These are phyloP conservation scores for Clunio marinus DNA, from an alignment of 2,888 invertebrate species.

Conservation along the genomic window DNA sequence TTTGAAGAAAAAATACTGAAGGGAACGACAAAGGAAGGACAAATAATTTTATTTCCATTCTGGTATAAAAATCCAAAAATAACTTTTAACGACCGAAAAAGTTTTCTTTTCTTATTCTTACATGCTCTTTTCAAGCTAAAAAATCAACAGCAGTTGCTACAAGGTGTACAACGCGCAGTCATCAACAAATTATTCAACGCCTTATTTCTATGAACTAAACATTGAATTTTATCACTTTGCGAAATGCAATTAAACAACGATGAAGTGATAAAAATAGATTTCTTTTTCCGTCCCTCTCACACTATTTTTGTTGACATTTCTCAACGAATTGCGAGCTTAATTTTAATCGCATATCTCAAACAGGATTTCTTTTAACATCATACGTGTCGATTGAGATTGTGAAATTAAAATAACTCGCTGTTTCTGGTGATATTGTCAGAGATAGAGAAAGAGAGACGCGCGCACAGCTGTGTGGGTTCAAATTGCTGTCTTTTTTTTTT, in stretches of 20 bases:
- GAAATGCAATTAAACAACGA: not conserved
- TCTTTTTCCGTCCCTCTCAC: too few relatives aligned
- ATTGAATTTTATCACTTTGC: not conserved
- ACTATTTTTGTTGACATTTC: conserved; percentile 23
- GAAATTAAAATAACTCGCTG: not conserved
- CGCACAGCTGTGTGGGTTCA: too few relatives aligned
- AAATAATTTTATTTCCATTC: not conserved
- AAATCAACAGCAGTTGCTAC: too few relatives aligned
- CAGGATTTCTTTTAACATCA: not conserved
- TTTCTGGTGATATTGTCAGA: too few relatives aligned
- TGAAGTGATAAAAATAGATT: not conserved
- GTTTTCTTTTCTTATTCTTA: too few relatives aligned
- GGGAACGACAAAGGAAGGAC: not conserved
- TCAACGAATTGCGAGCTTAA: not conserved
- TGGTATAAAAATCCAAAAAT: not conserved
- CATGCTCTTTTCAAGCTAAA: too few relatives aligned
- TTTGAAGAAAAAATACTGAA: too few relatives aligned
- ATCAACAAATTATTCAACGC: conserved; percentile 10
- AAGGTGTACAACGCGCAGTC: not conserved
- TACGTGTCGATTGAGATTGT: not conserved
- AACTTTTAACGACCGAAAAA: not conserved
- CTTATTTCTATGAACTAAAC: not conserved
- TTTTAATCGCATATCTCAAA: not conserved
- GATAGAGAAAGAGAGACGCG: too few relatives aligned
- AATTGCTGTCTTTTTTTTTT: too few relatives aligned